Evolutionary conservation across 2,797 vertebrate genomes (phyloP).

Genomic region (Tauraco hartlaubi): DNA sequence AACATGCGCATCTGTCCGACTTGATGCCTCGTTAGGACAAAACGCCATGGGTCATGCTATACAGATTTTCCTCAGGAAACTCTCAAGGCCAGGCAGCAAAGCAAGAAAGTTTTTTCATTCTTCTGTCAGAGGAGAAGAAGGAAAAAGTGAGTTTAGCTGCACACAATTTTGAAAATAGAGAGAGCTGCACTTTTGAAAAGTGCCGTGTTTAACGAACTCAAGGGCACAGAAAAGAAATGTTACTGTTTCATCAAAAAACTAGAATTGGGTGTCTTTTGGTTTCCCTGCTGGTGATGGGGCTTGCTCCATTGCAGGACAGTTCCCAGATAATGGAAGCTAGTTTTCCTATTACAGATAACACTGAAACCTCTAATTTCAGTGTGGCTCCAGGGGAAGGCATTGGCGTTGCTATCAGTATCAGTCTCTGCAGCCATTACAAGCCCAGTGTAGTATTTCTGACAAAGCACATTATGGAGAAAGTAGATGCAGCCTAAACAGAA

Average conservation of each 20-base stretch:
- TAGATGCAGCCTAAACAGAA: neutral
- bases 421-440: neutral
- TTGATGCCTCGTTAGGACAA: neutral
- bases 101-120: neutral
- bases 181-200: neutral
- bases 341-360: neutral
- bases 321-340: neutral
- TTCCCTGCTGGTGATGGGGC: neutral
- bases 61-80: neutral
- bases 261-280: neutral
- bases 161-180: neutral
- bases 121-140: neutral
- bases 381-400: neutral
- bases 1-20: neutral
- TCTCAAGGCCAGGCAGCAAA: neutral
- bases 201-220: neutral
- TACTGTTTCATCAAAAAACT: neutral
- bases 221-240: neutral
- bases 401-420: neutral
- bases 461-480: neutral
- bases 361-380: neutral
- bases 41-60: accelerated
- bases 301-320: neutral
- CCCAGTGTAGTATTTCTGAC: slow-evolving; percentile 4
- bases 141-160: neutral